Base-by-base conservation (phyloP, 2,888 invertebrate genomes). In the Hydropsyche betteni region DNA sequence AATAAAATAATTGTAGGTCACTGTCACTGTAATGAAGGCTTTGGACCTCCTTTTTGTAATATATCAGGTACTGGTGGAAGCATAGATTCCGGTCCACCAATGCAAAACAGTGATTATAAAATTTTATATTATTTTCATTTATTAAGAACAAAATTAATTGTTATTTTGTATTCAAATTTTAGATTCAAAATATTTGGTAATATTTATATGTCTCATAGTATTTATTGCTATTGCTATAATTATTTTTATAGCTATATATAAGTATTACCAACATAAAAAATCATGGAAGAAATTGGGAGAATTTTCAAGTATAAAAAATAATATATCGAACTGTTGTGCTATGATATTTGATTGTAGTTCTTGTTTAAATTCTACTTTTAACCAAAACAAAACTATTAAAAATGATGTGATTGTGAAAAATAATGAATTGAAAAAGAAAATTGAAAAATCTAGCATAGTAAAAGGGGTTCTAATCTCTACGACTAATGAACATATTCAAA, bases 1-100 rank as follows among this genome's bases (percentile, higher is more conserved):
- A 34, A 36, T 64, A 10, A 10, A 50, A 10, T 72, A 34, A 38
- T 88, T 87, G 81, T 84, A 82, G 98, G 98, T 0, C 93, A 98
- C 83, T 99, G 99, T 81, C 99, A 99, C 84, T 99, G 99, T 84
- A 91, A 94, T 81, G 86, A 90, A 0, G 98, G 98, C 0, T 99
- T 92, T 84, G 93, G 93, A 0, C 97, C 98, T 0, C 95, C 97
- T 0, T 86, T 91, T 74, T 99, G 99, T 83, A 91, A 91, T 76
- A 87, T 91, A 80, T 93, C 95, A 0, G 99, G 99, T 0, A 88
- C 91, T 8, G 98, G 99, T 0, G 98, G 98, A 4, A 97, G 97
- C 1, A 84, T 89, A 74, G 96, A 97, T 83, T 96, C 96, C 79
- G 97, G 97, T 0, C 97, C 97, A 0, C 94, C 96, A n/a, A 90